phyloP scores from a whole-genome alignment of 2,113 vertebrate species.

The Peromyscus leucopus region DNA sequence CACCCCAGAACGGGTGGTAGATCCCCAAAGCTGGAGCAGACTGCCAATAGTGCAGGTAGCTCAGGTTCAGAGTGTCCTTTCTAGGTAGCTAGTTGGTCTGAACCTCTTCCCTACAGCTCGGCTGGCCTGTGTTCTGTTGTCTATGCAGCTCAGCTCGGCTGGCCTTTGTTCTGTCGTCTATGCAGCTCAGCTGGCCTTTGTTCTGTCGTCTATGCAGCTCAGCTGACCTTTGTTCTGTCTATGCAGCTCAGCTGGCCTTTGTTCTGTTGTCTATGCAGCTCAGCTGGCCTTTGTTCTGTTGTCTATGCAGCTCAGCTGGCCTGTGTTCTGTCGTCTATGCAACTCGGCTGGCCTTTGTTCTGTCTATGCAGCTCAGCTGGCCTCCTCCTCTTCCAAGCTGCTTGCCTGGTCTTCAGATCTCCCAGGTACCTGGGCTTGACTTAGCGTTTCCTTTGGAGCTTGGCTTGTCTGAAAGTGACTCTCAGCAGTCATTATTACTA shows the following conservation, averaged over 20 bases:
- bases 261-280: background rate
- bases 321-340: background rate
- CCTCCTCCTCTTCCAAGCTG: background rate
- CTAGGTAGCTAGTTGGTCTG: background rate
- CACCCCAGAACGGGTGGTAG: background rate
- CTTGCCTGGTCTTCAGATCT: background rate
- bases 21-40: background rate
- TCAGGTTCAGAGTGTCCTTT: background rate
- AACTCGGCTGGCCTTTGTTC: background rate
- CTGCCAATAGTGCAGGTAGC: no score
- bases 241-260: background rate
- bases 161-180: no score
- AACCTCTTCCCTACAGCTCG: background rate
- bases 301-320: background rate
- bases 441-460: background rate
- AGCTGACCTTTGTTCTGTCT: background rate
- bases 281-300: background rate
- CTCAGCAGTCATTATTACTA: background rate
- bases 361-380: no score
- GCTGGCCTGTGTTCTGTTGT: background rate
- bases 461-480: background rate
- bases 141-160: no score
- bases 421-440: background rate
- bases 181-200: no score
- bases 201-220: background rate